A percentile compares a stretch with the other conserved stretches of the same genome.
These are phyloP conservation scores for Netelia virgata DNA, from an alignment of 2,888 invertebrate species.

Conservation along the genomic window DNA sequence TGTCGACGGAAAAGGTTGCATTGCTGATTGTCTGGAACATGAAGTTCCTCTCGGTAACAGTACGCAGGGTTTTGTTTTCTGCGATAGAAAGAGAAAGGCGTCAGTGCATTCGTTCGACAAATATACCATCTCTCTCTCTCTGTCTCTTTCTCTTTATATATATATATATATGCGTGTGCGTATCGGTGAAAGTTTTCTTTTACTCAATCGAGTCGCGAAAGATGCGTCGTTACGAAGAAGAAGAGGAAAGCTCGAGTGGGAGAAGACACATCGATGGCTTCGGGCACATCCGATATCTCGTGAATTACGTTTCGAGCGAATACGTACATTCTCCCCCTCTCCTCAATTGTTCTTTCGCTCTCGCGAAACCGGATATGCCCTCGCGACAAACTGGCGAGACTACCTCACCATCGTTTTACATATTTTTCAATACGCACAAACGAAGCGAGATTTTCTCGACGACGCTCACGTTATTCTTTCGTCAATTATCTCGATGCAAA, in stretches of 20 bases:
- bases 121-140: no score
- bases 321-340: conserved; percentile 42
- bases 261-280: conserved; percentile 23
- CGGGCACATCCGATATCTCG: conserved; percentile 32
- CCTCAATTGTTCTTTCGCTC: conserved; percentile 37
- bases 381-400: conserved; percentile 26
- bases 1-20: conserved; percentile 94
- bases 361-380: conserved; percentile 35
- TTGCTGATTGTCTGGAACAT: conserved; percentile 94
- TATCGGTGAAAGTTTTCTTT: conserved; percentile 63
- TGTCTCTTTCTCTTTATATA: no score
- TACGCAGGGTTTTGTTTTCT: conserved; percentile 91
- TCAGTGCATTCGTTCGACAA: conserved; percentile 70
- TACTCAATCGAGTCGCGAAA: conserved; percentile 49
- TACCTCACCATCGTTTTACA: neutral
- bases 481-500: conserved; percentile 2
- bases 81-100: conserved; percentile 83
- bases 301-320: conserved; percentile 27
- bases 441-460: conserved; percentile 63
- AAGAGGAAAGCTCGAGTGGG: conserved; percentile 28
- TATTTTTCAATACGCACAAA: neutral
- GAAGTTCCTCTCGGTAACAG: conserved; percentile 91
- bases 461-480: neutral
- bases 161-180: neutral
- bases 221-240: conserved; percentile 53